Conservation (phyloP, 2,113 vertebrate genomes). For the Piaya cayana region DNA sequence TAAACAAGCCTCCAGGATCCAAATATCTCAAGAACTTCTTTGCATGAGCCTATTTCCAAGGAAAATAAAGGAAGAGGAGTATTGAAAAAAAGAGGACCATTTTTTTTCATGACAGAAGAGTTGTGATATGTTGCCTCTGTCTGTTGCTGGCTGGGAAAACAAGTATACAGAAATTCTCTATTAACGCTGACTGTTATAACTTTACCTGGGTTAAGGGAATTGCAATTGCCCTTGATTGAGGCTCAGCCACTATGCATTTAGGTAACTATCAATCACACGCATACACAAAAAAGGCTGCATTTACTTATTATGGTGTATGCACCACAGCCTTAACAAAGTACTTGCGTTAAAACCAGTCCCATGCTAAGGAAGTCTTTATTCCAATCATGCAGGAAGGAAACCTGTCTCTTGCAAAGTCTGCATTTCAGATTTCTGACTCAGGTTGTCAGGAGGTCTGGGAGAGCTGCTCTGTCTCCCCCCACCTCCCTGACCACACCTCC, state of each 20-base stretch:
- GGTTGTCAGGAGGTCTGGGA: background rate
- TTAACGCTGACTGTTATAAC: background rate
- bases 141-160: background rate
- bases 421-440: background rate
- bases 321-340: background rate
- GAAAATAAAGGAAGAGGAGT: background rate
- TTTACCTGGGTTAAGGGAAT: background rate
- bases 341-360: background rate
- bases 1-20: background rate
- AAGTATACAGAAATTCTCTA: background rate
- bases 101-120: background rate
- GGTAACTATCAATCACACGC: background rate
- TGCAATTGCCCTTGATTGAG: background rate
- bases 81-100: background rate
- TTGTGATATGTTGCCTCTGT: background rate
- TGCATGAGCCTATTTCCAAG: background rate
- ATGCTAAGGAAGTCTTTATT: background rate
- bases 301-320: accelerated
- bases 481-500: background rate
- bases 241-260: accelerated
- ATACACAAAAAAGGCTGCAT: background rate
- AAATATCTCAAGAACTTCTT: background rate
- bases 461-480: background rate
- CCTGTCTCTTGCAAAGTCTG: background rate
- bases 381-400: background rate